A percentile compares a stretch with the other conserved stretches of the same genome.
Conservation (phyloP, 2,888 invertebrate genomes). For the Isoperla grammatica region DNA sequence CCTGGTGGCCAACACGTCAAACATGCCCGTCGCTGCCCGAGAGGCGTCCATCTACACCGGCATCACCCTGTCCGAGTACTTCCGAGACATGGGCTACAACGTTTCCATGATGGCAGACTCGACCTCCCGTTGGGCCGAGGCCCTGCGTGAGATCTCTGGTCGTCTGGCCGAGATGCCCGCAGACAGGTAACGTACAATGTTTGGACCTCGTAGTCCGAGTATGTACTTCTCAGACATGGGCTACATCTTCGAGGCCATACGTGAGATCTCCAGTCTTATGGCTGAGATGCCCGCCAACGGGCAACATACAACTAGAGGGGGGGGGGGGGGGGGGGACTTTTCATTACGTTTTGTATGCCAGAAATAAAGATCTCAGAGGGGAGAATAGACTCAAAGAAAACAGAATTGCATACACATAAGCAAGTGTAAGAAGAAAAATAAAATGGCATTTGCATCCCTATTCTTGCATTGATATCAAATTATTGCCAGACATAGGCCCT, state of each 20-base stretch:
- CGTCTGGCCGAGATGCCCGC: conserved; percentile 99
- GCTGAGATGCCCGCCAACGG: conserved; percentile 99
- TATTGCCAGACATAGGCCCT: too few species aligned
- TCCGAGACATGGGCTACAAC: conserved; percentile 99
- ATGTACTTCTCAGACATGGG: conserved; percentile 99
- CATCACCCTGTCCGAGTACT: conserved; percentile 99
- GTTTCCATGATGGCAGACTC: conserved; percentile 99
- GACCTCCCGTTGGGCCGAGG: conserved; percentile 99
- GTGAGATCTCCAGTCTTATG: conserved; percentile 98
- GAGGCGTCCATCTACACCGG: conserved; percentile 99
- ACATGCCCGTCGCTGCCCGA: conserved; percentile 99
- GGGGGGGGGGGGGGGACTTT: too few species aligned
- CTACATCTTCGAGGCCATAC: conserved; percentile 98
- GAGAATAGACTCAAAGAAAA: too few species aligned
- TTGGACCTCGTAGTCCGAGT: too few species aligned
- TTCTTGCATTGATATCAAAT: too few species aligned
- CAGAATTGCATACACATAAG: too few species aligned
- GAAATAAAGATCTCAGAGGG: too few species aligned
- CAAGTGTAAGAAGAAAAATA: too few species aligned
- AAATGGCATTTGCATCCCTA: too few species aligned
- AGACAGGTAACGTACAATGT: conserved; percentile 55
- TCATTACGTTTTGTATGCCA: too few species aligned
- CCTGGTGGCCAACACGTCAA: conserved; percentile 98
- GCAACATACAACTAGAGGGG: too few species aligned
- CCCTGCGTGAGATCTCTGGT: conserved; percentile 97